Evolutionary conservation across 2,113 vertebrate genomes (phyloP).

Genomic region (Bostrychus sinensis): DNA sequence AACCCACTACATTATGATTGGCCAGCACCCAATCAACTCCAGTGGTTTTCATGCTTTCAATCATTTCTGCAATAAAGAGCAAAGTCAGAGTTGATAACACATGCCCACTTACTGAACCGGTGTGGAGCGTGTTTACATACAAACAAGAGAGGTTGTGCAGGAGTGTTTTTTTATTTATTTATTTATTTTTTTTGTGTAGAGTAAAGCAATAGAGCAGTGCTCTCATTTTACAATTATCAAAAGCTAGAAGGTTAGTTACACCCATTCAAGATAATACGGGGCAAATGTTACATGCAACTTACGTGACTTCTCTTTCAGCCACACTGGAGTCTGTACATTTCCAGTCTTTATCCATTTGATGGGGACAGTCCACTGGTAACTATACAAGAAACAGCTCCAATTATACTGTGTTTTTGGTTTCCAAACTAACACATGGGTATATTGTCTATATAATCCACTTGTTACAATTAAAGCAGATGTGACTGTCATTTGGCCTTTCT

Average conservation of each 20-base stretch:
- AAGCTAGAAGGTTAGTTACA: no score
- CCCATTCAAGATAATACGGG: no score
- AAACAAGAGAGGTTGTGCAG: no score
- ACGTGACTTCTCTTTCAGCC: constrained; percentile 76
- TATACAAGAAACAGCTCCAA: constrained; percentile 51
- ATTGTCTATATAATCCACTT: background rate
- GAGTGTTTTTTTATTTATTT: no score
- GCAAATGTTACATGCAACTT: constrained; percentile 4
- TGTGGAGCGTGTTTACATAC: no score
- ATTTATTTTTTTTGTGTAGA: no score
- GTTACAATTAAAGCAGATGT: no score
- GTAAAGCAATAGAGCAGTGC: no score
- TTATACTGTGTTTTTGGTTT: background rate
- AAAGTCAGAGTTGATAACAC: constrained; percentile 10
- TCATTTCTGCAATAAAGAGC: constrained; percentile 28
- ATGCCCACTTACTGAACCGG: background rate
- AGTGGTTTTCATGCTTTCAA: background rate
- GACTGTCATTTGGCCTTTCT: no score
- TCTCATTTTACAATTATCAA: no score
- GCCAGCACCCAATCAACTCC: constrained; percentile 78
- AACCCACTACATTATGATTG: constrained; percentile 84
- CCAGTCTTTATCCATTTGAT: constrained; percentile 72
- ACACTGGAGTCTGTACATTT: rapidly evolving
- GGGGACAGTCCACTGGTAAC: constrained; percentile 88
- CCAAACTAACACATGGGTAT: background rate